A percentile compares a stretch with the other conserved stretches of the same genome.
phyloP scores from a whole-genome alignment of 1,140 invertebrate genomes.

The Halesus radiatus region DNA sequence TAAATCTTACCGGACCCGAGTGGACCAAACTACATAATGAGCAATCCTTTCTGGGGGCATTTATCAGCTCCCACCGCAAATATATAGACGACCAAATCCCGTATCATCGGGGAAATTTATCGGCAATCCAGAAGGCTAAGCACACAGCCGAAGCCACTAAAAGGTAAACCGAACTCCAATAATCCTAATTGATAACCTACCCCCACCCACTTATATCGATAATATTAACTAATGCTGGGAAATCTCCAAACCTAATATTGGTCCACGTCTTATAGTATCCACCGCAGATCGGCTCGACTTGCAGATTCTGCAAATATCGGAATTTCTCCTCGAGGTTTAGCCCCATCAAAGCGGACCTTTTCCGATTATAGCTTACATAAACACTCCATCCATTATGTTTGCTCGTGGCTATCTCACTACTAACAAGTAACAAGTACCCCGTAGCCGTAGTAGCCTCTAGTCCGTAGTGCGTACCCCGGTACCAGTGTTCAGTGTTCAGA shows the following conservation, averaged over 20 bases:
- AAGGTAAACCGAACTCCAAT: slow-evolving; percentile 57
- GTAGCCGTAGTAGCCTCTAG: no score
- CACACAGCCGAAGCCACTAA: slow-evolving; percentile 49
- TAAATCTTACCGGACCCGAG: slow-evolving; percentile 44
- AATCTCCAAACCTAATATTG: slow-evolving; percentile 57
- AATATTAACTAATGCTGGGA: slow-evolving; percentile 57
- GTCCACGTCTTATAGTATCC: slow-evolving; percentile 55
- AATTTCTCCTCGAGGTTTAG: slow-evolving; percentile 9
- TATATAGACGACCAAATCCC: slow-evolving; percentile 42
- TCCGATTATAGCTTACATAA: slow-evolving; percentile 58
- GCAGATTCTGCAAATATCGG: slow-evolving; percentile 57
- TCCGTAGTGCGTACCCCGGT: no score
- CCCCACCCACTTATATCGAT: slow-evolving; percentile 46
- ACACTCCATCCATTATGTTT: slow-evolving; percentile 52
- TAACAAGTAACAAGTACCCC: background rate
- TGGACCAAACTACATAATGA: slow-evolving; percentile 46
- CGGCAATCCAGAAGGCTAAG: slow-evolving; percentile 43
- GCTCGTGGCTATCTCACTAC: slow-evolving; percentile 11
- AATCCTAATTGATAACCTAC: slow-evolving; percentile 58
- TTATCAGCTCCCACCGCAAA: slow-evolving; percentile 50
- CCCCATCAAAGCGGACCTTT: slow-evolving; percentile 56
- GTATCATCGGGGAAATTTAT: slow-evolving; percentile 55
- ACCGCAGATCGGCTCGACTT: slow-evolving; percentile 53
- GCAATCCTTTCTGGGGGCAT: slow-evolving; percentile 54
- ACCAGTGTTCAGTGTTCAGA: no score